phyloP scores from a whole-genome alignment of 2,888 invertebrate genomes.

The Hypomecis atomaria region DNA sequence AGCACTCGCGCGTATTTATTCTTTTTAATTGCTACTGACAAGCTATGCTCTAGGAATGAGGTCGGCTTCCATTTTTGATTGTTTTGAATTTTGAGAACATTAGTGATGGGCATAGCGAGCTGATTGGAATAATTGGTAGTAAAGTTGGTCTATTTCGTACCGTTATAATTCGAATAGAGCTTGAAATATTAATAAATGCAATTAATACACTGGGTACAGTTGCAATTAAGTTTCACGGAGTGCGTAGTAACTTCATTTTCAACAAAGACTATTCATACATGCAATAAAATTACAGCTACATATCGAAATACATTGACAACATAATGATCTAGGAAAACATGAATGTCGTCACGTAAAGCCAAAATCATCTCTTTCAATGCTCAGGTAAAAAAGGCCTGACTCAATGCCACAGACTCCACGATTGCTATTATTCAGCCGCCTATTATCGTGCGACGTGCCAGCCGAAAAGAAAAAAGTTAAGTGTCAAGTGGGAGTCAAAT shows the following conservation, averaged over 20 bases:
- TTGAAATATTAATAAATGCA: too few species aligned
- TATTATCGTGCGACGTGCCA: conserved; percentile 37
- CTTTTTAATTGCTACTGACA: conserved; percentile 47
- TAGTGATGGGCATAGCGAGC: conserved; percentile 5
- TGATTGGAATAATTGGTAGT: conserved; percentile 18
- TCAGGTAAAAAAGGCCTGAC: conserved; percentile 40
- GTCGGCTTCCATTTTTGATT: conserved; percentile 41
- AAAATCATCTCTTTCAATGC: conserved; percentile 37
- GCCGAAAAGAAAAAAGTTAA: conserved; percentile 33
- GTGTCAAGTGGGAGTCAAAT: conserved; percentile 39
- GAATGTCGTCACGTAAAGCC: conserved; percentile 37
- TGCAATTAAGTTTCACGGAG: background rate
- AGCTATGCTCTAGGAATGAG: conserved; percentile 36
- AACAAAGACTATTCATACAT: background rate
- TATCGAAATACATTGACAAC: conserved; percentile 18
- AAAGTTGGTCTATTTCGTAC: conserved; percentile 1
- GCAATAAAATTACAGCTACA: background rate
- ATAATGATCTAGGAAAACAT: conserved; percentile 24
- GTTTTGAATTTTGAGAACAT: conserved; percentile 35
- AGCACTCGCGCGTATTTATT: conserved; percentile 44
- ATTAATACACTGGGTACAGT: too few species aligned
- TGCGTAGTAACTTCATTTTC: background rate
- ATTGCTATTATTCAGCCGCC: conserved; percentile 40
- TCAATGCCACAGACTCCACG: conserved; percentile 41
- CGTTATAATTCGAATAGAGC: conserved; percentile 9